phyloP scores from a whole-genome alignment of 2,888 invertebrate genomes.

The Corbicula japonica region DNA sequence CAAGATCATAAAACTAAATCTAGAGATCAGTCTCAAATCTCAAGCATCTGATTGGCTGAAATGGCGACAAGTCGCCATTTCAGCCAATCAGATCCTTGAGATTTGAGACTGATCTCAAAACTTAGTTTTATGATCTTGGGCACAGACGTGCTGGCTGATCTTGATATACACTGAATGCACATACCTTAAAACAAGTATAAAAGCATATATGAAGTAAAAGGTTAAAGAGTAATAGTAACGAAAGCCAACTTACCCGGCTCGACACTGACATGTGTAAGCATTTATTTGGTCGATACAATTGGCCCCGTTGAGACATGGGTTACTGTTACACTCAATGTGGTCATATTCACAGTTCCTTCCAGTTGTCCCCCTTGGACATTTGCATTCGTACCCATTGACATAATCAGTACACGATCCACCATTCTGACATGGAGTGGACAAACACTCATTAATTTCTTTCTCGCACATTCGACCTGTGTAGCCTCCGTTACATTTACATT shows the following conservation, averaged over 20 bases:
- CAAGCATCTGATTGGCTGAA: too few relatives aligned
- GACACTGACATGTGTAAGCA: conserved; percentile 96
- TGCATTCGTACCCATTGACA: conserved; percentile 88
- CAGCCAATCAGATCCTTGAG: too few relatives aligned
- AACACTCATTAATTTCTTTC: conserved; percentile 95
- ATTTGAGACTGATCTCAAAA: too few relatives aligned
- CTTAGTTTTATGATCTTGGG: too few relatives aligned
- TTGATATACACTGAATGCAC: too few relatives aligned
- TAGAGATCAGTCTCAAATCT: too few relatives aligned
- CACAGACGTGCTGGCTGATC: too few relatives aligned
- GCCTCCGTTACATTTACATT: conserved; percentile 95
- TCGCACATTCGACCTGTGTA: conserved; percentile 96
- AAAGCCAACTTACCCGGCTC: conserved; percentile 90
- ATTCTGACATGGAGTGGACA: conserved; percentile 95
- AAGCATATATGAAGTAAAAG: too few relatives aligned
- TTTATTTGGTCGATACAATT: conserved; percentile 93
- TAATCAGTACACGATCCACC: conserved; percentile 97
- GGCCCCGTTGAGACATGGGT: conserved; percentile 97
- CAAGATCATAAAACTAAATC: too few relatives aligned
- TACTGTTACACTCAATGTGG: conserved; percentile 96
- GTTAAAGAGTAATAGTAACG: too few relatives aligned
- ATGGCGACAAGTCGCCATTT: too few relatives aligned
- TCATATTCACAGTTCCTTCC: conserved; percentile 91
- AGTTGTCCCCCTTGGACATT: conserved; percentile 78
- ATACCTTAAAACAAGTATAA: too few relatives aligned